phyloP scores from a whole-genome alignment of 2,888 invertebrate species.

The Pristionchus entomophagus region DNA sequence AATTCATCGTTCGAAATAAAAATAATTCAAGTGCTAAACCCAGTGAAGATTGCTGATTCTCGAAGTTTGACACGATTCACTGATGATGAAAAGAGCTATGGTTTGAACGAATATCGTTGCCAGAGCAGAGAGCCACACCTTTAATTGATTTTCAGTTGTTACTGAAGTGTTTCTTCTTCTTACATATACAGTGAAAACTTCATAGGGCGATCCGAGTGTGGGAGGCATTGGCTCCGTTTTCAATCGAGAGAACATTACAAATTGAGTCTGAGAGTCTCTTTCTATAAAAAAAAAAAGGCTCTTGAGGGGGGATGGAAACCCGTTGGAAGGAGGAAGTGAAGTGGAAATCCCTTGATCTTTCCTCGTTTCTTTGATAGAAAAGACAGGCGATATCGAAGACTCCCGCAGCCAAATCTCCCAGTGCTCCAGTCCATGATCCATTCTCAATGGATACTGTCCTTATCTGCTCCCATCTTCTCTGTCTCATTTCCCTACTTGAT shows the following conservation, averaged over 20 bases:
- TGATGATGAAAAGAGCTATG: background rate
- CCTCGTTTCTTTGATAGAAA: slow-evolving; percentile 8
- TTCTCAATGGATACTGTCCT: background rate
- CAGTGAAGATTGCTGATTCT: background rate
- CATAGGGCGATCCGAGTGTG: background rate
- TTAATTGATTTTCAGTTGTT: background rate
- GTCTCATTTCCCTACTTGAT: background rate
- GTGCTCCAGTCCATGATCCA: background rate
- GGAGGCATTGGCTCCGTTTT: slow-evolving; percentile 24
- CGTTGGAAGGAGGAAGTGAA: background rate
- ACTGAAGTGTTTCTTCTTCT: background rate
- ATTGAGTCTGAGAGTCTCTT: background rate
- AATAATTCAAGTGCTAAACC: background rate
- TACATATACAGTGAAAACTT: background rate
- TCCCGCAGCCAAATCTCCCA: background rate
- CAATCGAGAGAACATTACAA: background rate
- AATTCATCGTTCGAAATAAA: background rate
- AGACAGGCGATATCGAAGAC: background rate
- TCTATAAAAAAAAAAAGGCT: too few species aligned
- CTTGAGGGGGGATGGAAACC: too few species aligned
- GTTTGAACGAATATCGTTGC: background rate
- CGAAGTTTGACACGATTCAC: background rate
- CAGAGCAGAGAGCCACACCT: background rate
- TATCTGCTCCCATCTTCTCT: background rate
- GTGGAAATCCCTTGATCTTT: background rate